phyloP scores from a whole-genome alignment of 2,113 vertebrate species.

The Perccottus glenii region DNA sequence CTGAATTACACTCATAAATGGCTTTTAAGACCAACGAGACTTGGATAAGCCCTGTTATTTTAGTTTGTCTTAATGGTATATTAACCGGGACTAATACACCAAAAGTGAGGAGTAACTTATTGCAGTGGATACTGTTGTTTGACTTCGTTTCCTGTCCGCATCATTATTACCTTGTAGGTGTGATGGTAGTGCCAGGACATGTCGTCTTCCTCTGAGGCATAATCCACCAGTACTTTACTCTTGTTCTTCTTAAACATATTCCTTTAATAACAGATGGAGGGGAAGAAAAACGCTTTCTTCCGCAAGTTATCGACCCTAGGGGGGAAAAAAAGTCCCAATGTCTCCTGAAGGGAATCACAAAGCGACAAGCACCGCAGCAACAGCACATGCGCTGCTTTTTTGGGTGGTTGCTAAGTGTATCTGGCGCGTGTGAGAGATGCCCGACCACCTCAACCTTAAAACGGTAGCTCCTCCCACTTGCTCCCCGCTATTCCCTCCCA shows the following conservation, averaged over 20 bases:
- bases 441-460: conserved; percentile 68
- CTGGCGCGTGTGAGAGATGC: conserved; percentile 37
- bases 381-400: background rate
- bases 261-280: conserved; percentile 11
- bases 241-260: conserved; percentile 82
- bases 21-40: background rate
- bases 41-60: too few species aligned
- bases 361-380: background rate
- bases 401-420: conserved; percentile 14
- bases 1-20: background rate
- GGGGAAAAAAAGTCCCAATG: background rate
- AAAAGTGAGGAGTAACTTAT: background rate
- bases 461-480: conserved; percentile 63
- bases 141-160: background rate
- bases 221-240: conserved; percentile 82
- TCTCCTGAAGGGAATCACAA: conserved; percentile 15
- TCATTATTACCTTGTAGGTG: conserved; percentile 75
- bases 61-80: too few species aligned
- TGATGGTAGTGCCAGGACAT: conserved; percentile 79
- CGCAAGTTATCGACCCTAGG: background rate
- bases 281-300: conserved; percentile 1
- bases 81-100: background rate
- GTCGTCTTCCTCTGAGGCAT: conserved; percentile 81
- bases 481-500: conserved; percentile 10
- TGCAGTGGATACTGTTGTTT: background rate